Evolutionary conservation across 1,140 invertebrate species (phyloP), one percentile per base, ranked within the genome.

Genomic region (Aphaenogaster ashmeadi): DNA sequence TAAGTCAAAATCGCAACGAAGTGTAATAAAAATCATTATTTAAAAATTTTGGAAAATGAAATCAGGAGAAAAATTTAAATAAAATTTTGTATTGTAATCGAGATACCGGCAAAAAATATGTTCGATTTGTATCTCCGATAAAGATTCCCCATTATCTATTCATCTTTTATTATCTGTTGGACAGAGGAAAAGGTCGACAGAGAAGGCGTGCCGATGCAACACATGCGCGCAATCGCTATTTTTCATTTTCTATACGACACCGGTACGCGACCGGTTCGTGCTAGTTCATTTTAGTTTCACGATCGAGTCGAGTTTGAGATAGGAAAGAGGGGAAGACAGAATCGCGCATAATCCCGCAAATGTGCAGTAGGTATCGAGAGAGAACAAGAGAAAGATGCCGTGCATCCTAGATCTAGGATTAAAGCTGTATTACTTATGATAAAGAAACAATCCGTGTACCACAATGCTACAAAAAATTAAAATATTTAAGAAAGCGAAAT

Each of bases 181-280:
- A 47, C 8, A 47, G 21, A 71, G 38, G 6, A 47, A 27, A 41
- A 74, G 18, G 21, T 67, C 62, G 47, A 41, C n/a, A 80, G 60
- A 21, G 50, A 56, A 72, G 52, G 27, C 47, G n/a, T 56, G 36
- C 27, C 41, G 18, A 56, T 50, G 58, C 56, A n/a, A 58, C 47
- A 33, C 62, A 52, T 50, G 33, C 71, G 81, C 44, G 54, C 33
- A 54, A 77, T 69, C n/a, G 41, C 62, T 78, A 60, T 60, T 77
- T 71, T 77, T 74, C 33, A 74, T 47, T 69, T 74, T 83, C 67
- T 44, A 83, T 83, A 83, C 80, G 80, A 83, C 13, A 74, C 80
- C 80, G 80, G 80, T 83, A 52, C 52, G 18, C 69, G 52, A 83
- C 80, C 80, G 67, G 80, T 74, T 83, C 80, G 80, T 83, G 80